Percentiles rank a stretch among this genome's conserved stretches.
These are phyloP conservation scores for Drosophila nigricruria DNA, from an alignment of 2,888 invertebrate genomes.

Conservation along the genomic window DNA sequence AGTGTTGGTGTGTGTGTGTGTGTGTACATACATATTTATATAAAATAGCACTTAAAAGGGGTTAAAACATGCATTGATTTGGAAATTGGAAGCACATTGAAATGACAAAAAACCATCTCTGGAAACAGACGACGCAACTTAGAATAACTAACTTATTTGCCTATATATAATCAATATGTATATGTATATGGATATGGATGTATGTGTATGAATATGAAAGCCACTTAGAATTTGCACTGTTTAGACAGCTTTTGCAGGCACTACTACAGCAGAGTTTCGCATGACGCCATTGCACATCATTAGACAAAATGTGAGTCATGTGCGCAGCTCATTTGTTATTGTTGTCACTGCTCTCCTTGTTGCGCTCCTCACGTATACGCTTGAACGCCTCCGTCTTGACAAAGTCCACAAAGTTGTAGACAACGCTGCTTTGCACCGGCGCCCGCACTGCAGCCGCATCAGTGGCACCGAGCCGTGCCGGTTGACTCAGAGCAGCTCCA, in stretches of 20 bases:
- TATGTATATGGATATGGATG: conserved; percentile 25
- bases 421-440: conserved; percentile 87
- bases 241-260: conserved; percentile 57
- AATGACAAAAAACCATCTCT: conserved; percentile 38
- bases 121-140: conserved; percentile 37
- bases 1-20: conserved; percentile 10
- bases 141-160: conserved; percentile 38
- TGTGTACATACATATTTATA: conserved; percentile 31
- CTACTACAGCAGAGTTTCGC: conserved; percentile 46
- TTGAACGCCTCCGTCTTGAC: conserved; percentile 97
- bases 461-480: conserved; percentile 69
- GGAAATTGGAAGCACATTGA: conserved; percentile 63
- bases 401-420: conserved; percentile 97
- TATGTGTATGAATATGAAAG: conserved; percentile 49
- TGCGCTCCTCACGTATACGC: conserved; percentile 90
- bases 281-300: conserved; percentile 60
- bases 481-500: conserved; percentile 46
- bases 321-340: conserved; percentile 37
- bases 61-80: conserved; percentile 43
- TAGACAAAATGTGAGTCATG: conserved; percentile 37
- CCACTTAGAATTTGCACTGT: conserved; percentile 51
- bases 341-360: conserved; percentile 83
- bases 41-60: conserved; percentile 57
- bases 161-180: conserved; percentile 39
- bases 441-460: conserved; percentile 85